phyloP scores from a whole-genome alignment of 2,113 vertebrate genomes.

The Chlorocebus sabaeus region DNA sequence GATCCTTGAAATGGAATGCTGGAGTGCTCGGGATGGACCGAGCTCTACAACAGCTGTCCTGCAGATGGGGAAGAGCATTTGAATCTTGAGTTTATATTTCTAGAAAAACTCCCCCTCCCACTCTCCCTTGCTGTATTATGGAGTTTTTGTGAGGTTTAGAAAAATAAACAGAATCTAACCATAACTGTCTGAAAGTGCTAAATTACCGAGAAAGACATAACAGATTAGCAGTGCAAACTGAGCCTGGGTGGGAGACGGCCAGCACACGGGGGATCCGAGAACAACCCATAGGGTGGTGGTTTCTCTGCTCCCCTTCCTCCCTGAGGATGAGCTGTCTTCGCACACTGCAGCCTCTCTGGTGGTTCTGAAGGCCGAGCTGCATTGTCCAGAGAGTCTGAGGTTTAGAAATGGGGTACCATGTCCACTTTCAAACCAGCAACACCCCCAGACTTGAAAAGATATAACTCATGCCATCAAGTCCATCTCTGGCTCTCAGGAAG shows the following conservation, averaged over 20 bases:
- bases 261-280: not conserved
- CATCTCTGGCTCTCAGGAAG: not conserved
- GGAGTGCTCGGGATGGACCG: not conserved
- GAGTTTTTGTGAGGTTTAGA: slow-evolving; percentile 74
- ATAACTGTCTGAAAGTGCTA: slow-evolving; percentile 75
- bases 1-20: not conserved
- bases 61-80: slow-evolving; percentile 60
- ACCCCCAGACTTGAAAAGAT: not conserved
- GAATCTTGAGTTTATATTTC: slow-evolving; percentile 46
- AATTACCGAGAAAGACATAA: slow-evolving; percentile 73
- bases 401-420: not conserved
- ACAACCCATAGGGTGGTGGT: not conserved
- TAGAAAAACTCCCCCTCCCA: slow-evolving; percentile 1
- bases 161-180: slow-evolving; percentile 81
- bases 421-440: not conserved
- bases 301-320: not conserved
- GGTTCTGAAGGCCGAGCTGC: not conserved
- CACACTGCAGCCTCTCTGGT: rapidly evolving
- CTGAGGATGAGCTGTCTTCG: not conserved
- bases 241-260: slow-evolving; percentile 12
- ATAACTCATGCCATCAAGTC: not conserved
- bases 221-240: slow-evolving; percentile 66
- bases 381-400: not conserved
- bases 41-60: slow-evolving; percentile 57
- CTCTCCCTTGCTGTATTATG: slow-evolving; percentile 47